These are phyloP conservation scores for Tinamus guttatus DNA, from an alignment of 2,113 vertebrate genomes.

Conservation along the genomic window DNA sequence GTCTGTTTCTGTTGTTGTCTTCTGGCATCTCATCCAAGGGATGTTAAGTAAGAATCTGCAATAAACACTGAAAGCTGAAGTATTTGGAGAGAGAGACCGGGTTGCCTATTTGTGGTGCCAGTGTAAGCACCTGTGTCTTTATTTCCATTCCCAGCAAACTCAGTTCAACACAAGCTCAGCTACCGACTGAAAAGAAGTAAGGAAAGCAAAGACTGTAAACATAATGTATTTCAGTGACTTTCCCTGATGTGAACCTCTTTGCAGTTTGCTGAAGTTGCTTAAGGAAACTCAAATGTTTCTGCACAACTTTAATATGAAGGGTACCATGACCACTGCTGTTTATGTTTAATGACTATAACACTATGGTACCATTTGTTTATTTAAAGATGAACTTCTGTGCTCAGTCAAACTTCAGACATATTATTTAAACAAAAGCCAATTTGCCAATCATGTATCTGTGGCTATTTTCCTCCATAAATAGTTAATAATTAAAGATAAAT, in stretches of 20 bases:
- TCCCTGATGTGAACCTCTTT: background rate
- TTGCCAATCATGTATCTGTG: background rate
- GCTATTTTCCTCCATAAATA: conserved; percentile 35
- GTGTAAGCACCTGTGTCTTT: background rate
- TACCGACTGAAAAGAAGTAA: background rate
- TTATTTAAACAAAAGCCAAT: conserved; percentile 64
- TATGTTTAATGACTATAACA: conserved; percentile 69
- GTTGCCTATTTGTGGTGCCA: background rate
- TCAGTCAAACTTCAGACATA: conserved; percentile 52
- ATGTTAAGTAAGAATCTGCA: background rate
- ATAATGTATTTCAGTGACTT: conserved; percentile 2
- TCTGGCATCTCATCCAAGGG: background rate
- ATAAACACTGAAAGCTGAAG: background rate
- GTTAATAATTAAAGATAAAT: conserved; percentile 54
- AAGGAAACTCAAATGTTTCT: background rate
- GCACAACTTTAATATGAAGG: conserved; percentile 4
- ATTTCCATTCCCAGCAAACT: background rate
- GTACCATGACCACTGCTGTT: conserved; percentile 28
- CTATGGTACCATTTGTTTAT: conserved; percentile 67
- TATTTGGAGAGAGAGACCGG: background rate
- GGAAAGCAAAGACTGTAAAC: conserved; percentile 23
- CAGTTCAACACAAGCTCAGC: background rate
- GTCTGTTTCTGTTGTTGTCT: background rate
- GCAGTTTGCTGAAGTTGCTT: conserved; percentile 33
- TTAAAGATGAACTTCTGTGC: conserved; percentile 67